phyloP scores from a whole-genome alignment of 2,797 vertebrate species.

The Siniperca undulata region DNA sequence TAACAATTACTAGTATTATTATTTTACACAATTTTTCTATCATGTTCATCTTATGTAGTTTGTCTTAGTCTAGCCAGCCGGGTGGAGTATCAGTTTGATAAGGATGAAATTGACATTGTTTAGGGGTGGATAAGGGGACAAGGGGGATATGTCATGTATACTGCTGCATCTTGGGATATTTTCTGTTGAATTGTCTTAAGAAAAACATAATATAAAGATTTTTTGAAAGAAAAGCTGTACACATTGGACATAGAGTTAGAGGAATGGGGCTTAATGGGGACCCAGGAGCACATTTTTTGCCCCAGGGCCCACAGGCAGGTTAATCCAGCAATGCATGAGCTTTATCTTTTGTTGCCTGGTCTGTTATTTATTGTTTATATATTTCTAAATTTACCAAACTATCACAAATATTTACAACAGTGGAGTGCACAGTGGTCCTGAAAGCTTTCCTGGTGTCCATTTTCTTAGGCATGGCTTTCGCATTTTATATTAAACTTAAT shows the following conservation, averaged over 20 bases:
- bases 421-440: background rate
- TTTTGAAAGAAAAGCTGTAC: background rate
- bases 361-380: constrained; percentile 7
- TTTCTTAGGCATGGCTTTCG: background rate
- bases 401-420: background rate
- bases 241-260: background rate
- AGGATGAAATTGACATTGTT: background rate
- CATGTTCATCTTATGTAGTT: background rate
- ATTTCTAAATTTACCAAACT: background rate
- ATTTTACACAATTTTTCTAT: background rate
- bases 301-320: background rate
- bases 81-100: background rate
- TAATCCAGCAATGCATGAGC: background rate
- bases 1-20: background rate
- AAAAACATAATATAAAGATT: background rate
- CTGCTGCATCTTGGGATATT: background rate
- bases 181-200: background rate
- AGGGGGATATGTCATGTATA: background rate
- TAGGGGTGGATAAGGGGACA: too few species aligned
- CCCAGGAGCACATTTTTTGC: background rate
- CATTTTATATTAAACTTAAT: background rate
- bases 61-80: background rate
- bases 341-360: background rate
- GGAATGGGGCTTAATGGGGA: background rate
- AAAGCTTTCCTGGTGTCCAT: background rate